phyloP scores from a whole-genome alignment of 2,888 invertebrate genomes.

The Eristalis tenax region DNA sequence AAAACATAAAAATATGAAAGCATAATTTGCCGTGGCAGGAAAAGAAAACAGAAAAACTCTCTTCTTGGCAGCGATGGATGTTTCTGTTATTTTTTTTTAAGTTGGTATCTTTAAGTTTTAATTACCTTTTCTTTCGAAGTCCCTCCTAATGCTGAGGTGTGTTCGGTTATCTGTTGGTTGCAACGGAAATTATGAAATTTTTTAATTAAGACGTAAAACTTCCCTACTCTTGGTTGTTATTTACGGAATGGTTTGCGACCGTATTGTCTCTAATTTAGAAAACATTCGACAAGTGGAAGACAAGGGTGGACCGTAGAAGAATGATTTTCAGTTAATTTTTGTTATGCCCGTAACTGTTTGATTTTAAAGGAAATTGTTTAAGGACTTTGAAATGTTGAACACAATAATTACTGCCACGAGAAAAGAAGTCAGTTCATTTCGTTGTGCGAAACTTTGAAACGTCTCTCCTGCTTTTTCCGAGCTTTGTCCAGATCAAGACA shows the following conservation, averaged over 20 bases:
- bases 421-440: no score
- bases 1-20: constrained; percentile 6
- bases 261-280: constrained; percentile 4
- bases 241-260: neutral
- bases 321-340: neutral
- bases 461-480: no score
- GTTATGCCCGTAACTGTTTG: neutral
- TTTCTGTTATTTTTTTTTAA: neutral
- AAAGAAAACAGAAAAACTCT: constrained; percentile 12
- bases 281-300: neutral
- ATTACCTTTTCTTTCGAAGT: constrained; percentile 32
- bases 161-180: constrained; percentile 8
- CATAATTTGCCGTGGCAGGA: constrained; percentile 24
- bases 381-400: no score
- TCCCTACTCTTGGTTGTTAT: neutral
- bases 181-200: constrained; percentile 30
- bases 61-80: neutral
- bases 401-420: no score
- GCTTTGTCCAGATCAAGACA: no score
- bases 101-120: constrained; percentile 31
- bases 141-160: neutral
- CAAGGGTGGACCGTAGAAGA: neutral
- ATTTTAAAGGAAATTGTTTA: neutral
- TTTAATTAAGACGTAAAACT: constrained; percentile 17
- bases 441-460: no score